Evolutionary conservation across 1,140 invertebrate genomes (phyloP).

Genomic region (Galleria mellonella): DNA sequence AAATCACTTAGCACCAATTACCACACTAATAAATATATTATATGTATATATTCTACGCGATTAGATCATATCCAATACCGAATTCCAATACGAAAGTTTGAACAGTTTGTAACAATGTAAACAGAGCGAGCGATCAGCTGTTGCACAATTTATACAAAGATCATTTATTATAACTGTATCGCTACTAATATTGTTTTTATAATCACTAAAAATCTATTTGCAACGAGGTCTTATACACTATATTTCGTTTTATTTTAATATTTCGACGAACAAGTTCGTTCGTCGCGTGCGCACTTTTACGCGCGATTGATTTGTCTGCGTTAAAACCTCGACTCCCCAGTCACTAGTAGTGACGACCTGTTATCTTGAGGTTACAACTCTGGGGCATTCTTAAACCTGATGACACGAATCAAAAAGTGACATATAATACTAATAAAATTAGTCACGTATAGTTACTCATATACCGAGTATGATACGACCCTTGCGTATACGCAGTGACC

Average conservation of each 20-base stretch:
- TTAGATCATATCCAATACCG: conserved; percentile 40
- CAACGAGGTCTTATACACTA: no score
- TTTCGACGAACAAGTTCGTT: background rate
- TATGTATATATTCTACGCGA: conserved; percentile 9
- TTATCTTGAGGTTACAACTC: conserved; percentile 34
- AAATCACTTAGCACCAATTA: conserved; percentile 27
- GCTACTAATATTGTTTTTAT: no score
- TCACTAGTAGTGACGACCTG: conserved; percentile 39
- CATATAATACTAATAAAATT: background rate
- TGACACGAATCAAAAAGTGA: background rate
- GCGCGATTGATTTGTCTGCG: conserved; percentile 38
- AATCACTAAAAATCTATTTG: no score
- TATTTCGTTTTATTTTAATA: no score
- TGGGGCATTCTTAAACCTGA: background rate
- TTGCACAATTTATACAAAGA: background rate
- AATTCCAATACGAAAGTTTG: conserved; percentile 27
- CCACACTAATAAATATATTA: conserved; percentile 6
- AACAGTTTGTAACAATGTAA: conserved; percentile 43
- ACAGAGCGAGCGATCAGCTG: conserved; percentile 25
- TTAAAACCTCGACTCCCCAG: conserved; percentile 11
- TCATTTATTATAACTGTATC: no score
- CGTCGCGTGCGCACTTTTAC: conserved; percentile 43
- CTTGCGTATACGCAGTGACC: no score
- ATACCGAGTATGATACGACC: background rate
- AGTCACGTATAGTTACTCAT: background rate